Evolutionary conservation across 2,113 vertebrate genomes (phyloP).

Genomic region (Tringa solitaria): DNA sequence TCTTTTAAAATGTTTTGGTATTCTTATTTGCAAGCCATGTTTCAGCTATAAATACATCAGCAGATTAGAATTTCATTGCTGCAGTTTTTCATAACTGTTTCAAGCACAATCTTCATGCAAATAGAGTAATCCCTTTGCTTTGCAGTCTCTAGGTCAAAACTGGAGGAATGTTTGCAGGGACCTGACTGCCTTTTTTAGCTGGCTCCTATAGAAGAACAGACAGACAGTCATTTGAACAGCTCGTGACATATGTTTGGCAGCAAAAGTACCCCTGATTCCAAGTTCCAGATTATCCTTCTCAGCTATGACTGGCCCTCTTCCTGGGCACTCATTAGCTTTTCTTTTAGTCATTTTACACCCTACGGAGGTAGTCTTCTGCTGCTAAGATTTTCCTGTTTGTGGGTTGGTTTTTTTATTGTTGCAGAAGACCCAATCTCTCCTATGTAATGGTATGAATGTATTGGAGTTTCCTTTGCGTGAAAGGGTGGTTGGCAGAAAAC

Average conservation of each 20-base stretch:
- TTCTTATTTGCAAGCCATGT: not conserved
- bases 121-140: constrained; percentile 1
- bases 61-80: constrained; percentile 15
- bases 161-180: not conserved
- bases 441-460: not conserved
- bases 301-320: not conserved
- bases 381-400: not conserved
- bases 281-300: not conserved
- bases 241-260: constrained; percentile 8
- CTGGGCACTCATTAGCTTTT: constrained; percentile 12
- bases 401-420: not conserved
- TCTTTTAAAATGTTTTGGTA: constrained; percentile 1
- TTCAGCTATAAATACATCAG: not conserved
- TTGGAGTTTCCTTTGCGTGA: not conserved
- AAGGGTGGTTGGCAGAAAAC: not conserved
- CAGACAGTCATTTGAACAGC: not conserved
- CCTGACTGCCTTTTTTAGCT: not conserved
- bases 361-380: not conserved
- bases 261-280: not conserved
- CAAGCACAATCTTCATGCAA: not conserved
- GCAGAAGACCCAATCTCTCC: not conserved
- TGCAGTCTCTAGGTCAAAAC: not conserved
- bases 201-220: not conserved
- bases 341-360: constrained; percentile 5
- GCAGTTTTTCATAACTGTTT: not conserved